Conservation (phyloP, 2,888 invertebrate genomes). For the Netelia inedita region DNA sequence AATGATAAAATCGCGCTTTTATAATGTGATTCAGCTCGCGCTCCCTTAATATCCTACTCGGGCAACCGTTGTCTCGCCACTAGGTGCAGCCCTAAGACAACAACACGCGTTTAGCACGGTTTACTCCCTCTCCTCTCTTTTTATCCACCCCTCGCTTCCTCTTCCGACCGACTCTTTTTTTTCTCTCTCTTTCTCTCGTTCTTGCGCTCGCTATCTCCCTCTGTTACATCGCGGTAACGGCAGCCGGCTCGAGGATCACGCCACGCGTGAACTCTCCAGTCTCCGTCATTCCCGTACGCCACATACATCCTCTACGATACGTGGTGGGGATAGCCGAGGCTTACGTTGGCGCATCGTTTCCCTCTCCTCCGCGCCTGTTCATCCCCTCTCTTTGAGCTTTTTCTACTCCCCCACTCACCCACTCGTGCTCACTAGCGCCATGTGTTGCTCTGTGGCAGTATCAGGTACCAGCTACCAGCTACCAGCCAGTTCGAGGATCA, state of each 20-base stretch:
- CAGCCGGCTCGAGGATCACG: slow-evolving; percentile 68
- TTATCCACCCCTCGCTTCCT: background rate
- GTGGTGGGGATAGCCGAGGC: background rate
- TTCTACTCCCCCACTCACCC: slow-evolving; percentile 10
- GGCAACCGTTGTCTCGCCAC: slow-evolving; percentile 49
- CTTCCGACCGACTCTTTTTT: background rate
- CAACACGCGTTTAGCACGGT: slow-evolving; percentile 53
- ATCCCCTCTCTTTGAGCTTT: no score
- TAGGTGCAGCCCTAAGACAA: slow-evolving; percentile 14
- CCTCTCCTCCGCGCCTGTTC: no score
- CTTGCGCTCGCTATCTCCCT: background rate
- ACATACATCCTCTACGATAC: background rate
- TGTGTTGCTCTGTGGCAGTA: no score
- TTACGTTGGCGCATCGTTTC: no score
- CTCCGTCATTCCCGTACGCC: slow-evolving; percentile 24
- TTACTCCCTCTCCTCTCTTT: background rate
- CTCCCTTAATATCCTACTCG: slow-evolving; percentile 10
- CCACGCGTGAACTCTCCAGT: slow-evolving; percentile 63
- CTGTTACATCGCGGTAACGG: background rate
- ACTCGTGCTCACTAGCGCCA: no score
- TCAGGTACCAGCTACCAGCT: no score
- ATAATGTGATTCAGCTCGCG: background rate
- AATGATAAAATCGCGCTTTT: slow-evolving; percentile 8
- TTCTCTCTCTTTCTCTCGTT: slow-evolving; percentile 15
- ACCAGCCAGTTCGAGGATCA: no score